Percentiles rank a stretch among this genome's conserved stretches.
Conservation (phyloP, 2,797 vertebrate species). For the Chromobotia macracanthus region DNA sequence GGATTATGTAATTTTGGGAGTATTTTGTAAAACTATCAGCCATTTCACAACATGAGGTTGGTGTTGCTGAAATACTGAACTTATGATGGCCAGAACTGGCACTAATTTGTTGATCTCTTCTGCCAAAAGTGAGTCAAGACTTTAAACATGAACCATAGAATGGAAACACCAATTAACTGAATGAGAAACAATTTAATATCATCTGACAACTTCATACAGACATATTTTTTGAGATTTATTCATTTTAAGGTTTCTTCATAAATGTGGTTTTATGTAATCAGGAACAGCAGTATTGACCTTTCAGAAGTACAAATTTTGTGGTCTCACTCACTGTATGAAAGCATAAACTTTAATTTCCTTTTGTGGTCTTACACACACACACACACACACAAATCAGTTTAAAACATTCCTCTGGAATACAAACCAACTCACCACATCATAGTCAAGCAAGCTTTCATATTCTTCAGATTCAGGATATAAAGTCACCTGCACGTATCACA, state of each 20-base stretch:
- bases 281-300: constrained; percentile 6
- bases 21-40: constrained; percentile 21
- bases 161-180: constrained; percentile 26
- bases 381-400: not conserved
- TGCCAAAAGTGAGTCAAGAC: constrained; percentile 28
- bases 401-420: constrained; percentile 8
- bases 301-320: constrained; percentile 1
- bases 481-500: constrained; percentile 6
- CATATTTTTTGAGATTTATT: constrained; percentile 21
- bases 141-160: constrained; percentile 10
- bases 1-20: constrained; percentile 28
- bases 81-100: not conserved
- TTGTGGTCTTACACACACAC: not conserved
- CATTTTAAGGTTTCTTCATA: not conserved
- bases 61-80: constrained; percentile 22
- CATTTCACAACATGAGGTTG: constrained; percentile 15
- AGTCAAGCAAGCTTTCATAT: not conserved
- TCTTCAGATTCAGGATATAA: not conserved
- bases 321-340: constrained; percentile 7
- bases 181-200: constrained; percentile 24
- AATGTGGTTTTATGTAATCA: constrained; percentile 13
- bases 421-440: constrained; percentile 1
- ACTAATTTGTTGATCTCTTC: not conserved
- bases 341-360: constrained; percentile 12
- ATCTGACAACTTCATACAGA: constrained; percentile 19